phyloP scores from a whole-genome alignment of 2,797 vertebrate genomes.

The Sphenopsis melanotis region DNA sequence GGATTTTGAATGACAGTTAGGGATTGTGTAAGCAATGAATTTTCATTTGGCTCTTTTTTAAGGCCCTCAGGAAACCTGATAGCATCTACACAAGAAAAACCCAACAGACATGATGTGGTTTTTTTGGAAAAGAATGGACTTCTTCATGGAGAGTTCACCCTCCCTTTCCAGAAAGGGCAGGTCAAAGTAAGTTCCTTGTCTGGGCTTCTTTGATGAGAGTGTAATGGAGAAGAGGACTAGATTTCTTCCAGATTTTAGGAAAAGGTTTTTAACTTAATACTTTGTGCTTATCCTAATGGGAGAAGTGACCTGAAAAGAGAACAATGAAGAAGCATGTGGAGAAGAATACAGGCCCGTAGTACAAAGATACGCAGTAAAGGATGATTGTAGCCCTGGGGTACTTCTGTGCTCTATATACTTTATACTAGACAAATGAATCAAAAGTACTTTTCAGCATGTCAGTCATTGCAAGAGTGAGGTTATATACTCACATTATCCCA shows the following conservation, averaged over 20 bases:
- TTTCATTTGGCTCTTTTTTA: not conserved
- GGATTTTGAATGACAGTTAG: not conserved
- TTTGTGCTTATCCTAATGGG: not conserved
- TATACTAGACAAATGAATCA: not conserved
- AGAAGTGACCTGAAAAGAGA: not conserved
- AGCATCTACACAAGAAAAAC: slow-evolving; percentile 86
- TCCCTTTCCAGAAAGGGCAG: slow-evolving; percentile 85
- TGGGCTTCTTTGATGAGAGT: not conserved
- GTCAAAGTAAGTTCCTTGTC: slow-evolving; percentile 76
- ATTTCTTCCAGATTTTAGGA: not conserved
- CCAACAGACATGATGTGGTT: slow-evolving; percentile 90
- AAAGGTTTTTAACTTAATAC: not conserved
- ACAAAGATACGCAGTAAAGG: not conserved
- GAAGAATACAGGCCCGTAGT: not conserved
- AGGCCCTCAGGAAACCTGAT: slow-evolving; percentile 93
- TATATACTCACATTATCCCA: not conserved
- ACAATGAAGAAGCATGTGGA: not conserved
- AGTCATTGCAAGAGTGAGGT: not conserved
- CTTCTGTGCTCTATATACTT: not conserved
- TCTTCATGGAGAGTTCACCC: slow-evolving; percentile 91
- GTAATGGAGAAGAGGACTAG: not conserved
- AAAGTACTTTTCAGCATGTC: not conserved
- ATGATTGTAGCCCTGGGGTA: not conserved
- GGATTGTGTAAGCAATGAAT: not conserved
- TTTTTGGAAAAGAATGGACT: slow-evolving; percentile 98